A percentile compares a stretch with the other conserved stretches of the same genome.
phyloP scores from a whole-genome alignment of 2,797 vertebrate species.

The Emydoidea blandingii region DNA sequence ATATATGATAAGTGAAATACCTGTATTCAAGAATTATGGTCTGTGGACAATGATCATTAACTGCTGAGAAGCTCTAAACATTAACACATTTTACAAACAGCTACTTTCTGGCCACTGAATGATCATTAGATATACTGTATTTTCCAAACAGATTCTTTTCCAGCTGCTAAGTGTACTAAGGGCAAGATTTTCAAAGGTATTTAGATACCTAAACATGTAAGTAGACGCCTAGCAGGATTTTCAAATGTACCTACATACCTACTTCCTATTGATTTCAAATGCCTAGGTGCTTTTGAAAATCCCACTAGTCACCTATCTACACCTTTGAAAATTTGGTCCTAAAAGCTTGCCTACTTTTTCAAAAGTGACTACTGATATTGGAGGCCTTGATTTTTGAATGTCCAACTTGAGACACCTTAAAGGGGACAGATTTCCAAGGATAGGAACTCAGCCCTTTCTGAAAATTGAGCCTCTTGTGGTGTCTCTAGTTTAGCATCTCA shows the following conservation, averaged over 20 bases:
- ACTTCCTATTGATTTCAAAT: conserved; percentile 7
- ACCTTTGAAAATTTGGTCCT: not conserved
- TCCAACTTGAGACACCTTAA: fast-evolving
- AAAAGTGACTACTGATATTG: conserved; percentile 11
- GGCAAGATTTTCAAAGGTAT: not conserved
- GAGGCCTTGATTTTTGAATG: not conserved
- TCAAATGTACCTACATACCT: not conserved
- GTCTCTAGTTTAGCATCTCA: not conserved
- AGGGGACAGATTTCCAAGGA: not conserved
- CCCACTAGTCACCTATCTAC: not conserved
- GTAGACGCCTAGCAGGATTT: not conserved
- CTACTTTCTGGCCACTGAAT: not conserved
- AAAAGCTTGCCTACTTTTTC: conserved; percentile 6
- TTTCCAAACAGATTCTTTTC: conserved; percentile 11
- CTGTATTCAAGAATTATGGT: conserved; percentile 50
- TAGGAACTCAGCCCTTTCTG: not conserved
- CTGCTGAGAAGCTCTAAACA: conserved; percentile 31
- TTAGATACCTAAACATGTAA: not conserved
- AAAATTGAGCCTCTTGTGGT: not conserved
- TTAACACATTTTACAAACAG: not conserved
- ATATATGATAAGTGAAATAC: conserved; percentile 70
- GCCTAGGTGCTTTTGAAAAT: not conserved
- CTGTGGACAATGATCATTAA: conserved; percentile 64
- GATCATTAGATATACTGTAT: not conserved
- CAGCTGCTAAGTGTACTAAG: conserved; percentile 21